Percentiles rank a stretch among this genome's conserved stretches.
phyloP scores from a whole-genome alignment of 2,113 vertebrate genomes.

The Chloebia gouldiae region DNA sequence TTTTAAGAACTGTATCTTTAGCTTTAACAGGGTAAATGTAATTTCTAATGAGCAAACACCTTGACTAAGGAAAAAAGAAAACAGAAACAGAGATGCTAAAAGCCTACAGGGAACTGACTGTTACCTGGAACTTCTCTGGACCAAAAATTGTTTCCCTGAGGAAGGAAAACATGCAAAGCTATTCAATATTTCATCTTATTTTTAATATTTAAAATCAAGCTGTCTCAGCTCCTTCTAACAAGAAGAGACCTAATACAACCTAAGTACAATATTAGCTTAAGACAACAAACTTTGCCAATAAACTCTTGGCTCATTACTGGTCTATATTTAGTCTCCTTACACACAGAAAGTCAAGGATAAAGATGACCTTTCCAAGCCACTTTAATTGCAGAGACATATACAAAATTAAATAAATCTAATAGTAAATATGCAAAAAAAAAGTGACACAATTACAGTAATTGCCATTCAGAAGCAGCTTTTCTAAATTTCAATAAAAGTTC shows the following conservation, averaged over 20 bases:
- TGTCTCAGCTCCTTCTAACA: neutral
- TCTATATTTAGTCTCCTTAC: neutral
- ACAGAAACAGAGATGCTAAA: neutral
- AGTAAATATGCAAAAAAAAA: neutral
- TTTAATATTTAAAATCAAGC: conserved; percentile 37
- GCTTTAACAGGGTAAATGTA: neutral
- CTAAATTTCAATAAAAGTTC: neutral
- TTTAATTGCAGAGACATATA: neutral
- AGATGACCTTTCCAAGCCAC: neutral
- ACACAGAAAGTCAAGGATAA: neutral
- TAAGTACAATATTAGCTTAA: neutral
- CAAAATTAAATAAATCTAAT: neutral
- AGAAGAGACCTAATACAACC: neutral
- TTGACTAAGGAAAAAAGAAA: neutral
- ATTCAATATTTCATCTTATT: conserved; percentile 18
- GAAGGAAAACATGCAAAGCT: neutral
- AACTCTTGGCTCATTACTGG: neutral
- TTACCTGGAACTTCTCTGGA: neutral
- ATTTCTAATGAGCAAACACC: neutral
- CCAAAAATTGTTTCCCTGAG: neutral
- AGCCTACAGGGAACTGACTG: neutral
- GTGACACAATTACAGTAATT: neutral
- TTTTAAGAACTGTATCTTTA: neutral
- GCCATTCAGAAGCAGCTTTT: neutral
- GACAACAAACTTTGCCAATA: neutral